These are phyloP conservation scores for Diarsia dahlii DNA, from an alignment of 2,888 invertebrate genomes.

Conservation along the genomic window DNA sequence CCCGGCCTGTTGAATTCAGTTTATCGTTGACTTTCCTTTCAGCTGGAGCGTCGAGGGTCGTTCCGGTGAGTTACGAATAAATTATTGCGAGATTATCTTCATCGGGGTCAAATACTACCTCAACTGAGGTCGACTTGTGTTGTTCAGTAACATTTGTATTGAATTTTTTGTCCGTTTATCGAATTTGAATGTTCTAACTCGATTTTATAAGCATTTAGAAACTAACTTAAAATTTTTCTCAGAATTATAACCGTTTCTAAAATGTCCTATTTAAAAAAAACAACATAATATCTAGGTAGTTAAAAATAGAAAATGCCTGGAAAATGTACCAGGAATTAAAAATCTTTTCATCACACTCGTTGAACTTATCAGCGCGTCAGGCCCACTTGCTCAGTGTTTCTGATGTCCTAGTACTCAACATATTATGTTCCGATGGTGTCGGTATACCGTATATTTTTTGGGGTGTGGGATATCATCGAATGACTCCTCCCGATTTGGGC, in stretches of 20 bases:
- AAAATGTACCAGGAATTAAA: neutral
- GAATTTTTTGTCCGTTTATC: neutral
- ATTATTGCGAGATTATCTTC: neutral
- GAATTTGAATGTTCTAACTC: neutral
- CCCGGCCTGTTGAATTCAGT: slow-evolving; percentile 35
- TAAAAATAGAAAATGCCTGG: neutral
- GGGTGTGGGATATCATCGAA: no score
- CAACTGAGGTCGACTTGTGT: neutral
- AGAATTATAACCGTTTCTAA: no score
- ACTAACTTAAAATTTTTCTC: neutral
- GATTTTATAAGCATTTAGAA: neutral
- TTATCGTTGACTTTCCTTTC: slow-evolving; percentile 9
- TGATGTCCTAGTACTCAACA: neutral
- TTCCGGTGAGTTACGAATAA: neutral
- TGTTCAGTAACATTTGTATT: neutral
- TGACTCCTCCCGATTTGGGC: no score
- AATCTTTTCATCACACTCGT: neutral
- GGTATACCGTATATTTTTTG: no score
- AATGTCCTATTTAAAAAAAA: neutral
- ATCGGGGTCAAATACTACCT: neutral
- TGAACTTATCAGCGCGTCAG: neutral
- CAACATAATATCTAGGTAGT: no score
- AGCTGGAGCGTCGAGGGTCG: neutral
- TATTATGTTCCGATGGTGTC: neutral
- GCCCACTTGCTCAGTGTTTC: neutral